Base-by-base conservation (phyloP, 2,113 vertebrate species). In the Trichomycterus rosablanca region DNA sequence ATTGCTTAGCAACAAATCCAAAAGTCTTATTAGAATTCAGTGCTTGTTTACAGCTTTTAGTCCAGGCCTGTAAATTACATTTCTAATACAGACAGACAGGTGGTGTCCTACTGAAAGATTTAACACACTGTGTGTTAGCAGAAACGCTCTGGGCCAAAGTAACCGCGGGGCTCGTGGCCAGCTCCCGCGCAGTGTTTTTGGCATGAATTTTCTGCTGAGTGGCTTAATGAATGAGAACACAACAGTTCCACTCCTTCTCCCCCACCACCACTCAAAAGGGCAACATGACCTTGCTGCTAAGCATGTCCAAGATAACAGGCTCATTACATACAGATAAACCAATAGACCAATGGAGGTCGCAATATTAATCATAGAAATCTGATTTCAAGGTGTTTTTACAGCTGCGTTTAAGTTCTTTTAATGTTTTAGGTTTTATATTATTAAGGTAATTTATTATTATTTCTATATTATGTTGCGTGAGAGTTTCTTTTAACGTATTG, bases 31-130 rank as follows among this genome's bases (percentile, higher is more conserved):
- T 89, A 89, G 89, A 86, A 90, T 90, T 83, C 87, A 83, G 75
- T 72, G 83, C 85, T 88, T 92, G 87, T 91, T 90, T 90, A 85
- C 88, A 83, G 85, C 87, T 86, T 89, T 88, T 87, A 88, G 84
- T 84, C 83, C 77, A 63, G 74, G 84, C 89, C 86, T 78, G 84
- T 88, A 90, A 87, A 92, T 90, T 85, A 86, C 83, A 87, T 86
- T 87, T 85, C 88, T 78, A 83, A 80, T 76, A 77, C 71, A 85
- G 73, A 44, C 76, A 69, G 81, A 76, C 72, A 72, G 81, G 76
- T 81, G 67, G 80, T 74, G 72, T 80, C 80, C 79, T 82, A 71
- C 0, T 66, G 74, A 77, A 78, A 22, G 72, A 74, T 75, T 80
- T 77, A 78, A 81, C 79, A 84, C 81, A 80, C 78, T 76, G 76